Evolutionary conservation across 2,113 vertebrate species (phyloP), one percentile per base, ranked within the genome.

Genomic region (Micromys minutus): DNA sequence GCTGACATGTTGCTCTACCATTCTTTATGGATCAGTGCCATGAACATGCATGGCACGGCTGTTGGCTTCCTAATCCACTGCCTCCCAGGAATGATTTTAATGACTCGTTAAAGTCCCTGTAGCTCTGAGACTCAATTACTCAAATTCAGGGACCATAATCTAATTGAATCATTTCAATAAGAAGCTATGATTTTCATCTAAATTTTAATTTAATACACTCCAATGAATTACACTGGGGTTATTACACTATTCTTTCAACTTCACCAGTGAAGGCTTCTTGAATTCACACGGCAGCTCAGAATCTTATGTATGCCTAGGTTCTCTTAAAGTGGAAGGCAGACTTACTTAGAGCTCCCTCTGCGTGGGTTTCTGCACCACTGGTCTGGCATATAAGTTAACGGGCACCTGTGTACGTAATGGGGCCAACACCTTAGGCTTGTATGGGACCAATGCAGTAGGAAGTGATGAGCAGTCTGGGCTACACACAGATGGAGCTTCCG

Each of bases 201-300:
- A 65, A 91, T 98, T 98, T 98, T 97, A 95, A 96, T 79, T 87
- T 89, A 97, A 90, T 89, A 86, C 77, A 94, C 24, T 74, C 17
- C 97, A 97, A 55, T 85, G 96, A 97, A 95, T 97, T 94, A 93
- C n/a, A 86, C 77, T 31, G 86, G 88, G 88, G 95, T 95, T 96
- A 97, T 93, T 94, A 97, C 0, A 92, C 39, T 47, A 93, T 94
- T 50, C 47, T 98, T 98, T 96, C n/a, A 93, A 93, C 71, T 84
- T 96, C 42, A 84, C 42, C 86, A 96, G 42, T 79, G 89, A 96
- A 88, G 94, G 87, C 83, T 76, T 80, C 79, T 95, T 86, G 31
- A 93, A 3, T 79, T 97, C 85, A 79, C 77, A 95, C 97, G 91
- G 90, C 13, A 36, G 84, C 61, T 71, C 24, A 83, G 95, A 95